Conservation (phyloP, 2,797 vertebrate genomes). For the Parotocinclus haroldoi region DNA sequence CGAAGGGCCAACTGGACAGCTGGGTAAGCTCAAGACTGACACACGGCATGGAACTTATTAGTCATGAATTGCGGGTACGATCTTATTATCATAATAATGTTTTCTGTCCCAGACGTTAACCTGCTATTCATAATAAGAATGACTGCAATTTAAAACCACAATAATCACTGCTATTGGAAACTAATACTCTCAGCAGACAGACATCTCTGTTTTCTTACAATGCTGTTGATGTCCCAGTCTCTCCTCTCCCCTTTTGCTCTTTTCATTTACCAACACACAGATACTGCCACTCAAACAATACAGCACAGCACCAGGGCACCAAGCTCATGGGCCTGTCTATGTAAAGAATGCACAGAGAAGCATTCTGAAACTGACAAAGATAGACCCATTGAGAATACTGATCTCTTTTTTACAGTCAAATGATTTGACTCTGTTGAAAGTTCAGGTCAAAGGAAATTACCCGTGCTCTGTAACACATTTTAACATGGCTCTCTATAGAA, state of each 20-base stretch:
- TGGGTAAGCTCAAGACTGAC: conserved; percentile 38
- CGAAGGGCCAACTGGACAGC: conserved; percentile 37
- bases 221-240: conserved; percentile 38
- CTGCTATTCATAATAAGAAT: conserved; percentile 57
- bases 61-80: conserved; percentile 47
- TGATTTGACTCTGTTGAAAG: no score
- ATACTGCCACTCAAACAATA: conserved; percentile 33
- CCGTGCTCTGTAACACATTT: no score
- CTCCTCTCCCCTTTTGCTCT: conserved; percentile 35
- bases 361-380: no score
- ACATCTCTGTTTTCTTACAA: conserved; percentile 40
- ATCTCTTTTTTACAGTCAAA: no score
- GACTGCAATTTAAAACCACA: conserved; percentile 49
- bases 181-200: conserved; percentile 49
- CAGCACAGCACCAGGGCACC: conserved; percentile 20
- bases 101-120: conserved; percentile 48
- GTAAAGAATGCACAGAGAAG: conserved; percentile 19
- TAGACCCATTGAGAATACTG: no score
- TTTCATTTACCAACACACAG: conserved; percentile 43
- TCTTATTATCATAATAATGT: conserved; percentile 54
- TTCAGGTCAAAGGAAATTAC: no score
- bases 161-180: conserved; percentile 50
- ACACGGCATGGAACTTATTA: conserved; percentile 41
- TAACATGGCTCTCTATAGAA: no score
- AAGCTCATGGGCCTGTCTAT: conserved; percentile 27